Percentiles rank a stretch among this genome's conserved stretches.
These are phyloP conservation scores for Palythoa grandis DNA, from an alignment of 92 coral and sea anemone species.

Conservation along the genomic window DNA sequence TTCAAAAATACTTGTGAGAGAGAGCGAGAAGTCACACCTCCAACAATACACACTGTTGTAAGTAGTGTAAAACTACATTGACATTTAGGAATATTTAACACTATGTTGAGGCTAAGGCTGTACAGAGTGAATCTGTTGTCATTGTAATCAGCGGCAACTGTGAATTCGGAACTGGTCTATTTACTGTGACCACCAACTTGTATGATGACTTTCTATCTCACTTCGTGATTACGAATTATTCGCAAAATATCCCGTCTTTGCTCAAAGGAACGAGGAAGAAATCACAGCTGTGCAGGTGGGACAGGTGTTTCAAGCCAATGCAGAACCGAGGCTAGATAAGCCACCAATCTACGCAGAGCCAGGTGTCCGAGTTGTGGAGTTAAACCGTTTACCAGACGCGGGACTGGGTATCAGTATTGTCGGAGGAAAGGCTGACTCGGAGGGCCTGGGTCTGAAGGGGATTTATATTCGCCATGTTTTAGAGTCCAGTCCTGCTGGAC, in stretches of 20 bases:
- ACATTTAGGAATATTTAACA: no score
- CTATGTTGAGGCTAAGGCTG: no score
- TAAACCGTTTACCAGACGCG: slow-evolving; percentile 82
- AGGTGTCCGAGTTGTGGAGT: slow-evolving; percentile 74
- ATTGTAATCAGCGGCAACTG: no score
- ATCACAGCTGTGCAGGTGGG: neutral
- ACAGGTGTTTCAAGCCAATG: neutral
- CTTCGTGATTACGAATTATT: no score
- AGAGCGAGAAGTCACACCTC: no score
- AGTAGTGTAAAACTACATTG: no score
- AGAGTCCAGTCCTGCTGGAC: slow-evolving; percentile 91
- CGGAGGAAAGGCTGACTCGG: slow-evolving; percentile 83
- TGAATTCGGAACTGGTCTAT: no score
- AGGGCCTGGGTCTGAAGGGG: slow-evolving; percentile 83
- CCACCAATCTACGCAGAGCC: slow-evolving; percentile 43
- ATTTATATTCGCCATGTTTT: slow-evolving; percentile 87
- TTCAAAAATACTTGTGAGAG: no score
- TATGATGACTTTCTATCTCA: no score
- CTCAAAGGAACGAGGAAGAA: slow-evolving; percentile 6
- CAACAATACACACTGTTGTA: no score
- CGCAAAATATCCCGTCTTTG: neutral
- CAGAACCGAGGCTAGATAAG: neutral
- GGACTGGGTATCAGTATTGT: slow-evolving; percentile 99
- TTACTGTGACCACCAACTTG: no score
- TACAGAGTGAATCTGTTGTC: no score